Evolutionary conservation across 2,113 vertebrate species (phyloP).

Genomic region (Sinocyclocheilus grahami): DNA sequence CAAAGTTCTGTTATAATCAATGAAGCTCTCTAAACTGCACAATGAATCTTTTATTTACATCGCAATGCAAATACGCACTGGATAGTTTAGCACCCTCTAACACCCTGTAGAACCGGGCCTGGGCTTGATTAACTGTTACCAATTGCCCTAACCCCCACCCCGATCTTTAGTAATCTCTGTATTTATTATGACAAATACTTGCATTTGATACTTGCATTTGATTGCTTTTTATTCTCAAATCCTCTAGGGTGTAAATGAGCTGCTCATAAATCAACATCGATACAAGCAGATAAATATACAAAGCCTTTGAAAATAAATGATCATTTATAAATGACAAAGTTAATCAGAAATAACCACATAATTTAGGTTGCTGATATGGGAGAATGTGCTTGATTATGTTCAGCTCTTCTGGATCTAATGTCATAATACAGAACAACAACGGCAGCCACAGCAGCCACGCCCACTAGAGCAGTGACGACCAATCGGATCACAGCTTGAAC

Average conservation of each 20-base stretch:
- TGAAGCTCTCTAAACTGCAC: no score
- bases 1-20: no score
- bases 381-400: background rate
- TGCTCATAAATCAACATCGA: background rate
- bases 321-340: background rate
- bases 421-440: background rate
- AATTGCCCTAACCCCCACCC: no score
- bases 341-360: background rate
- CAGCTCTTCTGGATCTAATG: constrained; percentile 10
- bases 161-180: background rate
- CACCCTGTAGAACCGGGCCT: no score
- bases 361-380: background rate
- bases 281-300: no score
- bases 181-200: background rate
- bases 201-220: no score
- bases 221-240: background rate
- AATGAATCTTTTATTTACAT: no score
- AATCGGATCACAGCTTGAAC: background rate
- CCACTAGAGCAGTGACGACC: background rate
- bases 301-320: background rate
- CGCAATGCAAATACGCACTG: no score
- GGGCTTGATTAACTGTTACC: no score
- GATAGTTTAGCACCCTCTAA: no score
- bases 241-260: background rate
- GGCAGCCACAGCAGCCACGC: background rate